Evolutionary conservation across 2,113 vertebrate species (phyloP).

Genomic region (Malurus elegans): DNA sequence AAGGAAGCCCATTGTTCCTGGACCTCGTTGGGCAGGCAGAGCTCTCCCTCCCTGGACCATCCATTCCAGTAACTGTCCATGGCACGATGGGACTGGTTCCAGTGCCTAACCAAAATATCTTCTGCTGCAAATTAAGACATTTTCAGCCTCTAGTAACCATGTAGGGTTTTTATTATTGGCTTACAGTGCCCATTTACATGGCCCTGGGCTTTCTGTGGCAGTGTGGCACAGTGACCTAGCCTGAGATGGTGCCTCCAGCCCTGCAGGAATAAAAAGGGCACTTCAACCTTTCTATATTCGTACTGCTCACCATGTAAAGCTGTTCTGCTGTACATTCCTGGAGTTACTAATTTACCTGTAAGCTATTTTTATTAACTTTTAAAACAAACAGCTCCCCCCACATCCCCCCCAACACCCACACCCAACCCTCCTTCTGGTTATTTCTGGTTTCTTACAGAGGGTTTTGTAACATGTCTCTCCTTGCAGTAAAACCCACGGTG

Average conservation of each 20-base stretch:
- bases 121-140: not conserved
- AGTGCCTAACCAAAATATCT: not conserved
- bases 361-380: slow-evolving; percentile 40
- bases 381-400: slow-evolving; percentile 8
- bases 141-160: not conserved
- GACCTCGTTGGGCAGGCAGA: accelerated
- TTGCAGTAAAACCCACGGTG: not conserved
- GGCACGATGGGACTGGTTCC: not conserved
- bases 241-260: not conserved
- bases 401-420: not conserved
- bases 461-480: not conserved
- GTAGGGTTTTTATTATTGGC: not conserved
- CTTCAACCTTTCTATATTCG: not conserved
- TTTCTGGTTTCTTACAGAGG: not conserved
- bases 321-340: not conserved
- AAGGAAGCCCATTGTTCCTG: not conserved
- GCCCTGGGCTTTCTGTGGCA: not conserved
- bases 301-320: accelerated
- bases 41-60: not conserved
- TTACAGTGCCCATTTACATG: not conserved
- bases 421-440: not conserved
- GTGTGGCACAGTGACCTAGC: not conserved
- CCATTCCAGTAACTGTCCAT: not conserved
- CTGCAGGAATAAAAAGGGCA: not conserved
- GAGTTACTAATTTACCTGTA: slow-evolving; percentile 42